phyloP scores from a whole-genome alignment of 2,888 invertebrate species.

The Panopea generosa region DNA sequence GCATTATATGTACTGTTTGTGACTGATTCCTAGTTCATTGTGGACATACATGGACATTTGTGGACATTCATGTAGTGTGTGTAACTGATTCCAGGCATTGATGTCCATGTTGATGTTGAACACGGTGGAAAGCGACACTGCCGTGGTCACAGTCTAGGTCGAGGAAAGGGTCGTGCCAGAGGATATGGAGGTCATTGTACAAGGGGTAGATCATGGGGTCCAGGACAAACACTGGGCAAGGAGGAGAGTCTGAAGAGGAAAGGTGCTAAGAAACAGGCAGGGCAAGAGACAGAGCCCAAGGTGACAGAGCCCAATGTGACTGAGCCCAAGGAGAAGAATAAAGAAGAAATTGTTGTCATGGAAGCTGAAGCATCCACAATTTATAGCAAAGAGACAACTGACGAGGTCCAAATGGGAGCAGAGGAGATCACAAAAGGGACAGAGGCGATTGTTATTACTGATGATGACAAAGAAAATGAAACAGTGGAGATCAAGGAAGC shows the following conservation, averaged over 20 bases:
- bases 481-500: constrained; percentile 19
- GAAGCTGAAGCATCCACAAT: constrained; percentile 14
- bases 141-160: constrained; percentile 13
- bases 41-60: no score
- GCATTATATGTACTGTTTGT: no score
- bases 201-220: constrained; percentile 24
- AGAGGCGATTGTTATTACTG: constrained; percentile 27
- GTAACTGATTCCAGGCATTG: constrained; percentile 80
- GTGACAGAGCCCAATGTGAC: neutral
- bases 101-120: constrained; percentile 84
- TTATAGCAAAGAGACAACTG: constrained; percentile 5
- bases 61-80: no score
- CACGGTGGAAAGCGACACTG: constrained; percentile 55
- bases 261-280: constrained; percentile 12
- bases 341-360: constrained; percentile 11
- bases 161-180: constrained; percentile 9
- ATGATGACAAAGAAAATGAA: constrained; percentile 13
- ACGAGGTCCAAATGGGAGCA: neutral
- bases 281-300: neutral
- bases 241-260: constrained; percentile 25
- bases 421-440: constrained; percentile 31
- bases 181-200: constrained; percentile 11
- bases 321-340: constrained; percentile 8
- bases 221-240: neutral
- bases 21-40: no score